Evolutionary conservation across 2,888 invertebrate genomes (phyloP).

Genomic region (Xestia xanthographa): DNA sequence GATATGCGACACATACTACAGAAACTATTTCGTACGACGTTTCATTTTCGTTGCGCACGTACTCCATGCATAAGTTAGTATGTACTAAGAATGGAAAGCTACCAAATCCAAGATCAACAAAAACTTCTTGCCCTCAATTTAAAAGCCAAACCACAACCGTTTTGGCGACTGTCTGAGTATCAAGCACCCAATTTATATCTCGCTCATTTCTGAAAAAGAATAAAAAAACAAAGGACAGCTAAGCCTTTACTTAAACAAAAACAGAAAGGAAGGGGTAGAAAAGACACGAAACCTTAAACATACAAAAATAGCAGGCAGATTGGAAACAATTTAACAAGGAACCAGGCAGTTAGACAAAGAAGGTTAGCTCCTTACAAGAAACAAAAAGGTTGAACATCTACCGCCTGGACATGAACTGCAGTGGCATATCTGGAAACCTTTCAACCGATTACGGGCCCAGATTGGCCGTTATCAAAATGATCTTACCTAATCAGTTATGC

Average conservation of each 20-base stretch:
- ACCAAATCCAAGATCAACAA: background rate
- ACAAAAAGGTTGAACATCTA: background rate
- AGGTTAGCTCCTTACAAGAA: background rate
- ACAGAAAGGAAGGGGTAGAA: constrained; percentile 26
- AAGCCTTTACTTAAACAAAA: constrained; percentile 39
- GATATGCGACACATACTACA: constrained; percentile 9
- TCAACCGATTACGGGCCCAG: background rate
- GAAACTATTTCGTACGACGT: background rate
- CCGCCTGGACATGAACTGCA: background rate
- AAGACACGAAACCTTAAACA: constrained; percentile 35
- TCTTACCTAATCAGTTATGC: too few species aligned
- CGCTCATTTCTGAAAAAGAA: constrained; percentile 26
- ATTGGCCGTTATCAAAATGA: background rate
- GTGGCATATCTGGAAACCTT: background rate
- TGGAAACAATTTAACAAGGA: constrained; percentile 55
- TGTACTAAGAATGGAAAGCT: too few species aligned
- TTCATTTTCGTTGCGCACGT: constrained; percentile 6
- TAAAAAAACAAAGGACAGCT: constrained; percentile 7
- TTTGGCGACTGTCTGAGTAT: constrained; percentile 14
- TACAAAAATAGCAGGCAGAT: constrained; percentile 41
- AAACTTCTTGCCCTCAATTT: constrained; percentile 23
- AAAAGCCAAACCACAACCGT: background rate
- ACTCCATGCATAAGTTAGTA: constrained; percentile 8
- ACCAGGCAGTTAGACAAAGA: background rate
- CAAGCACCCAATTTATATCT: constrained; percentile 41